Evolutionary conservation across 92 coral and sea anemone genomes (phyloP), one percentile per base, ranked within the genome.

Genomic region (Ricordea florida): DNA sequence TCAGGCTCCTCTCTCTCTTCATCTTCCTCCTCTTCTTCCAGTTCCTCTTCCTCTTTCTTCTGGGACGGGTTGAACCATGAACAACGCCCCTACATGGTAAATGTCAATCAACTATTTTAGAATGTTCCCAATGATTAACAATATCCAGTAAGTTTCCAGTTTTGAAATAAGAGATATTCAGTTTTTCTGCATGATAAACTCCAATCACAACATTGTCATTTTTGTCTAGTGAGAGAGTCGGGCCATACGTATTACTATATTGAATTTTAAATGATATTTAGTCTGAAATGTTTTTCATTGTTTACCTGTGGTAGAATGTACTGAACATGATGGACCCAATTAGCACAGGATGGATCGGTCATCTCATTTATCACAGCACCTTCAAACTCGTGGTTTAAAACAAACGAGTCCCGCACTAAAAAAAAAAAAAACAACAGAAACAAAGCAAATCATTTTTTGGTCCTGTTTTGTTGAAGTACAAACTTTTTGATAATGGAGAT

Each of bases 241-340:
- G n/a, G n/a, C n/a, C n/a, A n/a, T n/a, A n/a, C n/a, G n/a, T n/a
- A n/a, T n/a, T n/a, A n/a, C 44, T 7, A 37, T 37, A 37, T 7
- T 37, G 8, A n/a, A 8, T 37, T 7, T n/a, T 37, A 37, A 37
- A 37, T 7, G 14, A 8, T 37, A 37, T 37, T 37, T n/a, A n/a
- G n/a, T 37, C n/a, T 37, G 44, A 8, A 8, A 8, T 26, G 34
- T 16, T 5, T 11, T 57, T 3, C 32, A 2, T 15, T 20, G 23
- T 74, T 16, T 76, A 93, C 98, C 93, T 93, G 98, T 20, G 98
- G 93, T 20, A 93, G 91, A 37, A 94, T 52, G 49, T 89, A 94
- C 52, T 94, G 98, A 8, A 92, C 92, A 69, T 94, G 98, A 48
- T 94, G 98, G 8, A 94, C 98, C 98, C 98, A 94, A 89, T 89